Evolutionary conservation across 2,888 invertebrate genomes (phyloP).

Genomic region (Tupiocoris notatus): DNA sequence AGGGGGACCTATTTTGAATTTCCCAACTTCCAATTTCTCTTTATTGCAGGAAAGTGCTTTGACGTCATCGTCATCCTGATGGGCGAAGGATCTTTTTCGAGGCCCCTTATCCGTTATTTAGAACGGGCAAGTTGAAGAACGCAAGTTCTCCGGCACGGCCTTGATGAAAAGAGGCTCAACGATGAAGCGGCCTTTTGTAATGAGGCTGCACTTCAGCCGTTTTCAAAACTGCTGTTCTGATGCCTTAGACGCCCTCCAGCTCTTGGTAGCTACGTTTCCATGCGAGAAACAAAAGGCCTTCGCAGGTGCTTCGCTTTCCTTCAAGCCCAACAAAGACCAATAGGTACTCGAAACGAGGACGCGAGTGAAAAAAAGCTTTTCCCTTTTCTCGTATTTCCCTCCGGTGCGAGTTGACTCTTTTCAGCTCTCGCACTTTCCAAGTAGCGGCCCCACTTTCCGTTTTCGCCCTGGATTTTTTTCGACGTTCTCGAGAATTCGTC

Average conservation of each 20-base stretch:
- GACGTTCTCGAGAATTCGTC: neutral
- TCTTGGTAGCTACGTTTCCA: neutral
- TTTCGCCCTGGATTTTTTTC: neutral
- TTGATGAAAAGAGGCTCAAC: neutral
- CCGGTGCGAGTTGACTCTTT: neutral
- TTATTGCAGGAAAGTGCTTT: neutral
- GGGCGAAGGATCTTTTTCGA: neutral
- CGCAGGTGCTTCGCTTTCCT: no score
- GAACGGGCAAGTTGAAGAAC: neutral
- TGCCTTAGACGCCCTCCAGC: neutral
- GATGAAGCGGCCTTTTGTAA: neutral
- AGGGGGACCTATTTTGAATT: no score
- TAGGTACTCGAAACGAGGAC: neutral
- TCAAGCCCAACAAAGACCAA: neutral
- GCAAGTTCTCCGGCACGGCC: neutral
- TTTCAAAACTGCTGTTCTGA: neutral
- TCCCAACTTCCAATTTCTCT: neutral
- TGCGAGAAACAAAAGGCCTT: neutral
- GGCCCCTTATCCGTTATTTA: neutral
- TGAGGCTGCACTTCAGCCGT: neutral
- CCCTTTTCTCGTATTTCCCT: neutral
- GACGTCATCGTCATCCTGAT: neutral
- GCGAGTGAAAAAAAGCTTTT: neutral
- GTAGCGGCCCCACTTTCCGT: neutral
- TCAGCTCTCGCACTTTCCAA: neutral